Evolutionary conservation across 2,113 vertebrate genomes (phyloP).

Genomic region (Epinephelus moara): DNA sequence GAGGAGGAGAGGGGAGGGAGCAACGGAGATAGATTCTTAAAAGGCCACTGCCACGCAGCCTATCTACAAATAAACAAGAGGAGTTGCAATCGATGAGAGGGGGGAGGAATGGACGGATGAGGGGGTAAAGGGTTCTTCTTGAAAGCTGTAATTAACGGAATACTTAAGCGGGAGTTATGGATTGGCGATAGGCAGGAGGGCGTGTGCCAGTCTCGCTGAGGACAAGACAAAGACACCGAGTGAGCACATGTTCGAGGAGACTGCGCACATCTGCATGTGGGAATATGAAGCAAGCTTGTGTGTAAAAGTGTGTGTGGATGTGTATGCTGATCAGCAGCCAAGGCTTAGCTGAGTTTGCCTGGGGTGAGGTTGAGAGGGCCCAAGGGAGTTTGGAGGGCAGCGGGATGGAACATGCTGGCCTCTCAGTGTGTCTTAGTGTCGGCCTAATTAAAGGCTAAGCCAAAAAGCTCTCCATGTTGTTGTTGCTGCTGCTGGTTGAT

Average conservation of each 20-base stretch:
- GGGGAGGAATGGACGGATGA: slow-evolving; percentile 33
- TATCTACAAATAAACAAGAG: slow-evolving; percentile 57
- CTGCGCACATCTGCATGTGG: slow-evolving; percentile 24
- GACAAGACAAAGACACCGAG: slow-evolving; percentile 45
- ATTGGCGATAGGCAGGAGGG: slow-evolving; percentile 47
- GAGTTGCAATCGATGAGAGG: slow-evolving; percentile 53
- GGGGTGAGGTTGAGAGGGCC: slow-evolving; percentile 62
- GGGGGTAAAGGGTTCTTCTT: slow-evolving; percentile 45
- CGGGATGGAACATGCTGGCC: slow-evolving; percentile 66
- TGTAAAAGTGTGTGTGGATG: slow-evolving; percentile 33
- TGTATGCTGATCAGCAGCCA: slow-evolving; percentile 62
- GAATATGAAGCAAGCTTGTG: slow-evolving; percentile 16
- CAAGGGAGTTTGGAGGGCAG: slow-evolving; percentile 64
- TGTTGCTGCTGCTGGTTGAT: slow-evolving; percentile 24
- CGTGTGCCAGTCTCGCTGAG: slow-evolving; percentile 8
- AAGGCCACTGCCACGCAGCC: slow-evolving; percentile 42
- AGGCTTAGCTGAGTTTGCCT: slow-evolving; percentile 65
- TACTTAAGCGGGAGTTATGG: slow-evolving; percentile 50
- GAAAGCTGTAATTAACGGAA: slow-evolving; percentile 72
- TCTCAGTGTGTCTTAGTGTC: slow-evolving; percentile 65
- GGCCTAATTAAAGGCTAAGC: slow-evolving; percentile 75
- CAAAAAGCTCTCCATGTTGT: slow-evolving; percentile 53
- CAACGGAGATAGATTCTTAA: slow-evolving; percentile 47
- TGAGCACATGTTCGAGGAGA: slow-evolving; percentile 7
- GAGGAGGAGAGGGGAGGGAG: background rate